Evolutionary conservation across 2,797 vertebrate genomes (phyloP).

Genomic region (Acestrorhynchus altus): DNA sequence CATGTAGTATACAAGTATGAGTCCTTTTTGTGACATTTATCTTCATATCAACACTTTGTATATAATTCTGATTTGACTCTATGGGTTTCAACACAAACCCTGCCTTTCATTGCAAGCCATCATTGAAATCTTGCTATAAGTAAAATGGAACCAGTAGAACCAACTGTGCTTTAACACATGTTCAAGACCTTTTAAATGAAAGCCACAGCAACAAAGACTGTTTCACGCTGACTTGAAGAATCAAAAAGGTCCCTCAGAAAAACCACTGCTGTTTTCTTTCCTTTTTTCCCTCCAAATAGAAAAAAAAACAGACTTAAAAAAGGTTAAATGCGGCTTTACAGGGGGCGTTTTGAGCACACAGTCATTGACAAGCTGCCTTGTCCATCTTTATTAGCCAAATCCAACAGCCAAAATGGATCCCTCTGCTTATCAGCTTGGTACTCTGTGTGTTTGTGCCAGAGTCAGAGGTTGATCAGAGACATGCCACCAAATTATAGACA

Average conservation of each 20-base stretch:
- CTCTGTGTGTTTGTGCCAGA: constrained; percentile 53
- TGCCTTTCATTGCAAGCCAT: not conserved
- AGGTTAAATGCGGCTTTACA: constrained; percentile 32
- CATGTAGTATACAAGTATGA: not conserved
- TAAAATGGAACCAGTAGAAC: constrained; percentile 9
- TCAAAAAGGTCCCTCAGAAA: not conserved
- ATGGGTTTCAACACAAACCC: not conserved
- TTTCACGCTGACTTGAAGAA: constrained; percentile 15
- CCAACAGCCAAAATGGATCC: constrained; percentile 58
- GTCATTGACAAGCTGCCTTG: constrained; percentile 59
- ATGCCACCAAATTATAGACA: constrained; percentile 63
- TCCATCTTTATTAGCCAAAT: constrained; percentile 70
- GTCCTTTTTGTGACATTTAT: not conserved
- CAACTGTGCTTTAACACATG: constrained; percentile 43
- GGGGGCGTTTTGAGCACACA: constrained; percentile 40
- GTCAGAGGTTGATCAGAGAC: constrained; percentile 65
- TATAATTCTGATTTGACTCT: not conserved
- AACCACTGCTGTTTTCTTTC: not conserved
- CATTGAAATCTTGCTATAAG: not conserved
- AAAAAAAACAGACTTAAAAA: not conserved
- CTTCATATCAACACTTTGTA: not conserved
- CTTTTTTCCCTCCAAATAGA: not conserved
- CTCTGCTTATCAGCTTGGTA: constrained; percentile 57
- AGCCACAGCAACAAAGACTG: not conserved
- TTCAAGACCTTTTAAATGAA: not conserved